These are phyloP conservation scores for Scomber colias DNA, from an alignment of 2,113 vertebrate genomes.

Conservation along the genomic window DNA sequence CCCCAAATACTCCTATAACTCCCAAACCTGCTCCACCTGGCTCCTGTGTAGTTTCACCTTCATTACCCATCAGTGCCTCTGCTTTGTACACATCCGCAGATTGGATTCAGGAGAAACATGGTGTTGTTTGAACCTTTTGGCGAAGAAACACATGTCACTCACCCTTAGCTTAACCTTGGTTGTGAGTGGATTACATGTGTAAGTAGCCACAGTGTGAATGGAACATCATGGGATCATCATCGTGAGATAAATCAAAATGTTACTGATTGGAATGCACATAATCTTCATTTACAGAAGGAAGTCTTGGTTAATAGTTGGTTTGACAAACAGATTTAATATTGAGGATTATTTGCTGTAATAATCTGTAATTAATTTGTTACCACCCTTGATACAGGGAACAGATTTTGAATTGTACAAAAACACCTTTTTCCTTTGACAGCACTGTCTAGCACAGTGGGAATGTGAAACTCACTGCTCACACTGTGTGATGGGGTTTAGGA, in stretches of 20 bases:
- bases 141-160: too few species aligned
- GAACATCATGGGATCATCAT: not conserved
- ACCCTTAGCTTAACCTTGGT: not conserved
- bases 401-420: too few species aligned
- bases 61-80: not conserved
- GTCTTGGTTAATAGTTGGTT: too few species aligned
- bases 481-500: too few species aligned
- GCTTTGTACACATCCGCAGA: not conserved
- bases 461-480: not conserved
- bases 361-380: not conserved
- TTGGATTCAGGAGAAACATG: not conserved
- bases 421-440: not conserved
- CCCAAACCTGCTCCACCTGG: not conserved
- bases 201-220: too few species aligned
- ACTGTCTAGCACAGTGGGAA: not conserved
- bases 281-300: not conserved
- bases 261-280: too few species aligned
- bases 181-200: conserved; percentile 2
- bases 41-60: not conserved
- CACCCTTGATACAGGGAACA: not conserved
- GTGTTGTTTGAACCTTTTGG: not conserved
- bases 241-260: not conserved
- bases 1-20: conserved; percentile 2
- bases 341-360: too few species aligned
- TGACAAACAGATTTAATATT: too few species aligned